Evolutionary conservation across 2,888 invertebrate species (phyloP).

Genomic region (Diadegma fenestrale): DNA sequence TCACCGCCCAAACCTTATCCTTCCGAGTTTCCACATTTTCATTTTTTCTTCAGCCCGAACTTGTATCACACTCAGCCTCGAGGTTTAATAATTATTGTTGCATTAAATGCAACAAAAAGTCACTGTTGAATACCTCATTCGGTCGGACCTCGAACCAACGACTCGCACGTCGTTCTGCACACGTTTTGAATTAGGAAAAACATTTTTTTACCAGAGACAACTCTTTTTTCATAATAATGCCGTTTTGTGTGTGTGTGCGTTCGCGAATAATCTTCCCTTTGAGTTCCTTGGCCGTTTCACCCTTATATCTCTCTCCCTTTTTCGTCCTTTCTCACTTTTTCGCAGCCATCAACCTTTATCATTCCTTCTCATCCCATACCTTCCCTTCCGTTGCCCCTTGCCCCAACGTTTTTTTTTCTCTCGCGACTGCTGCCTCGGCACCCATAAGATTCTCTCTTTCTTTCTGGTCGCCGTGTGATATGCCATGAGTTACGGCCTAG

Average conservation of each 20-base stretch:
- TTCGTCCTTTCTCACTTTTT: constrained; percentile 30
- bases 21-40: constrained; percentile 36
- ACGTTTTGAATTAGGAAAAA: constrained; percentile 19
- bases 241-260: neutral
- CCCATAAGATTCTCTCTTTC: constrained; percentile 54
- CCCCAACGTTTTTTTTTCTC: constrained; percentile 27
- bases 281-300: constrained; percentile 48
- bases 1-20: constrained; percentile 39
- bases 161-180: neutral
- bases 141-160: neutral
- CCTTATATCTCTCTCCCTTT: constrained; percentile 46
- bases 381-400: constrained; percentile 56
- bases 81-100: constrained; percentile 4
- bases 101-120: constrained; percentile 3
- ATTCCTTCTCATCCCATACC: constrained; percentile 61
- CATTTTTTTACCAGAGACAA: constrained; percentile 13
- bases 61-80: neutral
- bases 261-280: constrained; percentile 50
- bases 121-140: constrained; percentile 2
- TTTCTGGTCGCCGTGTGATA: constrained; percentile 68
- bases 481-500: constrained; percentile 73
- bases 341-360: constrained; percentile 63
- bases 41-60: constrained; percentile 23
- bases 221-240: constrained; percentile 10
- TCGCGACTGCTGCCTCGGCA: constrained; percentile 13